Percentiles rank a stretch among this genome's conserved stretches.
These are phyloP conservation scores for Spondyliosoma cantharus DNA, from an alignment of 2,797 vertebrate genomes.

Conservation along the genomic window DNA sequence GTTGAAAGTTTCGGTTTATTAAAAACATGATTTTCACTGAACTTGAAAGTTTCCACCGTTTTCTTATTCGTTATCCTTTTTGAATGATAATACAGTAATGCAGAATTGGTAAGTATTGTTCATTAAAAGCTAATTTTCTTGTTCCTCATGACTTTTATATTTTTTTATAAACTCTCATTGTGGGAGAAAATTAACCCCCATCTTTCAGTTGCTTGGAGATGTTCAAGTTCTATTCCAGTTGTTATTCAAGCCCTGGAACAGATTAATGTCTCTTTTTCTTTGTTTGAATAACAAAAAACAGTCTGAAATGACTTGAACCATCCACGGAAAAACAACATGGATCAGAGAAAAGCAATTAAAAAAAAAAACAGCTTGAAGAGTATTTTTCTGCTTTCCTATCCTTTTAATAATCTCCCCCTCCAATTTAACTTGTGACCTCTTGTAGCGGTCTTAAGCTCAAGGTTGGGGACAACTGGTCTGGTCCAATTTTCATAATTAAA, in stretches of 20 bases:
- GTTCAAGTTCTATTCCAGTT: not conserved
- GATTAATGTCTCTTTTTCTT: not conserved
- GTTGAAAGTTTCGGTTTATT: constrained; percentile 32
- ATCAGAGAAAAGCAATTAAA: not conserved
- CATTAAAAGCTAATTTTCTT: not conserved
- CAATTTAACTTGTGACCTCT: not conserved
- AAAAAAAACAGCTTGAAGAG: not conserved
- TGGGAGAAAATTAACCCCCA: not conserved
- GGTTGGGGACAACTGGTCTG: not conserved
- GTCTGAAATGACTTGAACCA: not conserved
- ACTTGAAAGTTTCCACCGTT: not conserved
- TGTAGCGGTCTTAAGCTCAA: not conserved
- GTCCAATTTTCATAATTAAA: not conserved
- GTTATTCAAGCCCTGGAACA: not conserved
- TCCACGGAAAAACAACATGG: not conserved
- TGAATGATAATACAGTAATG: not conserved
- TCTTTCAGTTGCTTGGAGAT: not conserved
- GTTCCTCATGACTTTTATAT: not conserved
- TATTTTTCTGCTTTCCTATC: not conserved
- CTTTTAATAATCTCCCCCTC: too few species aligned
- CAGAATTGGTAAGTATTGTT: not conserved
- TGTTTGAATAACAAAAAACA: not conserved
- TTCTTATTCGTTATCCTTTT: not conserved
- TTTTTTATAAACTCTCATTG: not conserved
- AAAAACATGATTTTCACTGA: constrained; percentile 47